Conservation (phyloP, 1,140 invertebrate genomes). For the Aphelinus certus region DNA sequence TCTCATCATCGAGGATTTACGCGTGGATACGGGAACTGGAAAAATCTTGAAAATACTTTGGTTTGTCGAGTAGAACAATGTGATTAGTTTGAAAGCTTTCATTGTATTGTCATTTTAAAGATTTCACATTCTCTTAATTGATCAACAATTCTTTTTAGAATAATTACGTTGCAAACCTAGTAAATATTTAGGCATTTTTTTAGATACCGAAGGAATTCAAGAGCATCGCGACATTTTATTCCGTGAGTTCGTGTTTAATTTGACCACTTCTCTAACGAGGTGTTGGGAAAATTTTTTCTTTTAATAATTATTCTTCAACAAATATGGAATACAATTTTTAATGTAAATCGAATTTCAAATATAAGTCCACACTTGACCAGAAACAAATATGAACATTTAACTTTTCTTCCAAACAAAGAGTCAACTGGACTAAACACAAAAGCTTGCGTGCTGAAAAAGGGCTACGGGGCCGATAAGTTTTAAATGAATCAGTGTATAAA, state of each 20-base stretch:
- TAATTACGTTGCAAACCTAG: background rate
- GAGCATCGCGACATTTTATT: too few relatives aligned
- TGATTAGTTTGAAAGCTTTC: too few relatives aligned
- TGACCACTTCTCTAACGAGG: too few relatives aligned
- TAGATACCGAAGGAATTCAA: too few relatives aligned
- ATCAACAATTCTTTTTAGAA: background rate
- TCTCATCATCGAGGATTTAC: too few relatives aligned
- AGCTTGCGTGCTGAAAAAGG: background rate
- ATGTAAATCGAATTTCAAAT: background rate
- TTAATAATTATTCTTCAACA: too few relatives aligned
- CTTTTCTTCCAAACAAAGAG: background rate
- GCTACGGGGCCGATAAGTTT: constrained; percentile 7
- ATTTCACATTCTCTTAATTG: background rate
- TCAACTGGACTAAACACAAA: constrained; percentile 4
- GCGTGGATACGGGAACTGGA: too few relatives aligned
- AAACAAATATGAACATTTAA: background rate
- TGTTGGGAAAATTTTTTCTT: too few relatives aligned
- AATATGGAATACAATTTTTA: background rate
- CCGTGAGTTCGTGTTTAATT: too few relatives aligned
- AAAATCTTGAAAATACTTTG: too few relatives aligned
- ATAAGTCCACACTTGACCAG: background rate
- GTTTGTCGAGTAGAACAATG: too few relatives aligned
- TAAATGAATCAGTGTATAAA: constrained; percentile 9
- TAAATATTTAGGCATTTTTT: background rate
- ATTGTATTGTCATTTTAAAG: too few relatives aligned